A percentile compares a stretch with the other conserved stretches of the same genome.
These are phyloP conservation scores for Podiceps cristatus DNA, from an alignment of 2,113 vertebrate species.

Conservation along the genomic window DNA sequence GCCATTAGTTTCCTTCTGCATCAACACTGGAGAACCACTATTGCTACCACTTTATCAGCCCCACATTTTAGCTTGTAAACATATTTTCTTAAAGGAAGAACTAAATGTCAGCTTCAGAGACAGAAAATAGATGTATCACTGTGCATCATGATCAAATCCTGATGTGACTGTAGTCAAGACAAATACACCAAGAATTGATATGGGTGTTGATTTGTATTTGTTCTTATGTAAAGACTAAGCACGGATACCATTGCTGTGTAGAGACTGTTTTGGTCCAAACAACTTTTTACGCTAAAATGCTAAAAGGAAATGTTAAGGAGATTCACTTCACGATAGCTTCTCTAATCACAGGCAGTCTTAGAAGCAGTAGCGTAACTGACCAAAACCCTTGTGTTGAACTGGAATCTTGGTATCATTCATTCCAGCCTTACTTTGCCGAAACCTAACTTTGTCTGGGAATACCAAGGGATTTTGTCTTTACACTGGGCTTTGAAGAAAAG, in stretches of 20 bases:
- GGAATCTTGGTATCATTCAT: neutral
- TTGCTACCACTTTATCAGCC: neutral
- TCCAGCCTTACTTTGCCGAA: neutral
- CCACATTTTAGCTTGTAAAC: neutral
- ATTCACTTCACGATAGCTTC: neutral
- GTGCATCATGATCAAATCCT: neutral
- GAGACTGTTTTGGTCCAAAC: neutral
- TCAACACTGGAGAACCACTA: neutral
- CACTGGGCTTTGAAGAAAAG: neutral
- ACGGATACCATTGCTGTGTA: neutral
- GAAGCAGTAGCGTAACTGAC: neutral
- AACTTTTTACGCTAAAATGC: neutral
- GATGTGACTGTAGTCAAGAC: neutral
- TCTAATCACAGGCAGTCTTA: neutral
- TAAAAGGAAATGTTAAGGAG: neutral
- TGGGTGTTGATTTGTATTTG: neutral
- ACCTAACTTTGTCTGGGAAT: neutral
- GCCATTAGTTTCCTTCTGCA: neutral
- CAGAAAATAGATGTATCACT: neutral
- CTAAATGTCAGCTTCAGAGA: neutral
- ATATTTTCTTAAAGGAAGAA: neutral
- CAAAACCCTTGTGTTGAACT: neutral
- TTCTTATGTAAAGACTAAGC: neutral
- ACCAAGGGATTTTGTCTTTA: neutral
- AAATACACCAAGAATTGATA: neutral